Evolutionary conservation across 2,797 vertebrate species (phyloP).

Genomic region (Acipenser oxyrinchus): DNA sequence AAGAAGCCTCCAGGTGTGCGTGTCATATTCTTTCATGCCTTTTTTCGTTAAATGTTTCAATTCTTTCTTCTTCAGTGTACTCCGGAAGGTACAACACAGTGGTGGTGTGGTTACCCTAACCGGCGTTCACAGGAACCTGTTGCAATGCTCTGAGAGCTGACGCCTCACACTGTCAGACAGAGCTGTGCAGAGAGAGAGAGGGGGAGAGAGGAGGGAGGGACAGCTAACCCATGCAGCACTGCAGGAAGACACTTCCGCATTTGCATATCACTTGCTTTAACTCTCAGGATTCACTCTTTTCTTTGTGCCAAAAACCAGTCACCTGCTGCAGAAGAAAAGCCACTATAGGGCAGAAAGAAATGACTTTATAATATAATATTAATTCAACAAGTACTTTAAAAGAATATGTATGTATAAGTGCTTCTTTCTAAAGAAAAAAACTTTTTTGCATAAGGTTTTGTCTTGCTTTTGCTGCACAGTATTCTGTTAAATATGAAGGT

Average conservation of each 20-base stretch:
- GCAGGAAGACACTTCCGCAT: neutral
- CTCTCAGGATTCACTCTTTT: no score
- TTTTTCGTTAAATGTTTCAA: constrained; percentile 1
- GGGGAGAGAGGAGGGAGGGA: neutral
- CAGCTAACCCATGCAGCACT: neutral
- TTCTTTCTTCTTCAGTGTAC: neutral
- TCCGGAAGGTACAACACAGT: neutral
- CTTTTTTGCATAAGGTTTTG: no score
- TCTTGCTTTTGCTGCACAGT: no score
- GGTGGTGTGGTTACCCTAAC: neutral
- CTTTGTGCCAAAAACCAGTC: no score
- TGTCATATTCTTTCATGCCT: neutral
- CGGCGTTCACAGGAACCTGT: constrained; percentile 6
- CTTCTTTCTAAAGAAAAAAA: no score
- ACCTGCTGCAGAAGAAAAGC: no score
- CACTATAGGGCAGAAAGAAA: neutral
- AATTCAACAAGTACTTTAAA: neutral
- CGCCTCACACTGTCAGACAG: neutral
- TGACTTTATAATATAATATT: neutral
- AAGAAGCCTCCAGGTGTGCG: neutral
- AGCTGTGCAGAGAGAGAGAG: neutral
- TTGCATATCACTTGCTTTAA: neutral
- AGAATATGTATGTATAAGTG: no score
- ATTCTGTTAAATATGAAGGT: no score
- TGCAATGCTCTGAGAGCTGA: neutral